These are phyloP conservation scores for Teleogryllus oceanicus DNA, from an alignment of 2,888 invertebrate genomes.

Conservation along the genomic window DNA sequence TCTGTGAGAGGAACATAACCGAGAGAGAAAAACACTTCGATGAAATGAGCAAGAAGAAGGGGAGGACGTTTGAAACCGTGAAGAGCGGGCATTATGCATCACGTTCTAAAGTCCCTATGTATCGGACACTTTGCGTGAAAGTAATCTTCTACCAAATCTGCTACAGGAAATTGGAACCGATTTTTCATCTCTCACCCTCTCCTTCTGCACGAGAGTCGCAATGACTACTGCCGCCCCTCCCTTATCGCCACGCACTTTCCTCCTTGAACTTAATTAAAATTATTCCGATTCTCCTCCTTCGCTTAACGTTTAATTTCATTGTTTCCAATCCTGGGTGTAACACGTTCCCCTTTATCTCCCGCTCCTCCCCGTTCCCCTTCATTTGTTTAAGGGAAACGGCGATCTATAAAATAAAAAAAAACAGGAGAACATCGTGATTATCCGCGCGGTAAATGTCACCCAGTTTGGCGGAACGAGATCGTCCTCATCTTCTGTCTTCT, in stretches of 20 bases:
- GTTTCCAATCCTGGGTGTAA: background rate
- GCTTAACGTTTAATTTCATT: constrained; percentile 9
- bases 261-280: constrained; percentile 9
- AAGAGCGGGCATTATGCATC: background rate
- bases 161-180: constrained; percentile 9
- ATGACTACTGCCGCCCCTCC: background rate
- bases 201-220: background rate
- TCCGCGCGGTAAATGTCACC: constrained; percentile 9
- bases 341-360: constrained; percentile 3
- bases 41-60: background rate
- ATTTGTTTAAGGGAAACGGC: constrained; percentile 1
- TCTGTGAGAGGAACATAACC: too few species aligned
- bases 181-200: constrained; percentile 18
- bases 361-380: background rate
- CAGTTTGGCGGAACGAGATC: background rate
- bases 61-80: background rate
- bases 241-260: background rate
- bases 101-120: background rate
- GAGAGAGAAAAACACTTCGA: too few species aligned
- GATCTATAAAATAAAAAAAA: background rate
- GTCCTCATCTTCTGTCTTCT: background rate
- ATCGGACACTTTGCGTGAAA: constrained; percentile 1
- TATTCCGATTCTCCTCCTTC: background rate
- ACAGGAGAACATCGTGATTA: constrained; percentile 18
- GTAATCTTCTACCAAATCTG: constrained; percentile 9